Evolutionary conservation across 1,140 invertebrate genomes (phyloP), one percentile per base, ranked within the genome.

Genomic region (Pseudobourletiella spinata): DNA sequence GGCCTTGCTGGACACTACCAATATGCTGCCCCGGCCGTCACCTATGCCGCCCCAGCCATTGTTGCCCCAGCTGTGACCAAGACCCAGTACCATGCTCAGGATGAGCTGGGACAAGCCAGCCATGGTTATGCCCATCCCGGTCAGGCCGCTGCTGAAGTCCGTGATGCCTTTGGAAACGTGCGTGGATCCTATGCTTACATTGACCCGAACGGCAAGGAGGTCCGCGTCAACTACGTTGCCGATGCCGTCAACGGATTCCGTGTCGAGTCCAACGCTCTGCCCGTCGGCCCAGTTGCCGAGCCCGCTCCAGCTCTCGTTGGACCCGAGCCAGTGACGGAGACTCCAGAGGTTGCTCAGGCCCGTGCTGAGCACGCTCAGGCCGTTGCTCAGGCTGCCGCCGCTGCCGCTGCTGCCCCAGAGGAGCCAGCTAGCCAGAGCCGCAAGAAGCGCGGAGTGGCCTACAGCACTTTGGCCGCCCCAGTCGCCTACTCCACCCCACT

Each of bases 161-260:
- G 73, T 18, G 73, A 73, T 51, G 72, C 71, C 28, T 66, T 66
- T 32, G 76, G 76, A 16, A 72, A 71, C 44, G 75, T 76, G 4
- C 61, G 67, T 6, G 77, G 76, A 57, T 65, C 69, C 26, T 78
- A 76, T 69, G 73, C 74, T 48, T 81, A 81, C 67, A 77, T 77
- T 50, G 78, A 79, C 55, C 79, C 80, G 68, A 72, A 80, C 30
- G 77, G 77, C n/a, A 71, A 71, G 64, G 73, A 81, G 24, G 76
- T 81, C 65, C 74, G 76, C 51, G 76, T 77, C 66, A 77, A 81
- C 68, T 79, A 77, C 69, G 73, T 77, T 30, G 77, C 78, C 62
- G 77, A 77, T 65, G 71, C 67, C 59, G 65, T 69, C 6, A 60
- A 39, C 29, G 81, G 82, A 61, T 82, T 79, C 75, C 79, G 81